phyloP scores from a whole-genome alignment of 2,888 invertebrate genomes.

The Eucera pruinosa region DNA sequence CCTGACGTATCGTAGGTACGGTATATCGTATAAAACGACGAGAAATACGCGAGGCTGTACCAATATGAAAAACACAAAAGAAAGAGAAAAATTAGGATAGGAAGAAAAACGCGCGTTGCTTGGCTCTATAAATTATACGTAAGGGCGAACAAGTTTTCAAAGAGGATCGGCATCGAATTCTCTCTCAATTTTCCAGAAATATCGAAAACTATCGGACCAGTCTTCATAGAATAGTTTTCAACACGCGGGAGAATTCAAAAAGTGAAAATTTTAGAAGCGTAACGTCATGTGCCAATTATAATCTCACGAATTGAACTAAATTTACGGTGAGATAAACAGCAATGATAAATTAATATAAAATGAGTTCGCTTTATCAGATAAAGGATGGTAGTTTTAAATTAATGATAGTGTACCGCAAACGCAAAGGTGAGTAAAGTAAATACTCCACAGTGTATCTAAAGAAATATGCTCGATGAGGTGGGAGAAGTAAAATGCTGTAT shows the following conservation, averaged over 20 bases:
- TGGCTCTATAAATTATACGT: conserved; percentile 29
- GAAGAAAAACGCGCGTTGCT: neutral
- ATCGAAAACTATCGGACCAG: neutral
- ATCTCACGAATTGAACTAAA: too few relatives aligned
- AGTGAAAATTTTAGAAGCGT: too few relatives aligned
- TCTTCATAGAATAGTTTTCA: neutral
- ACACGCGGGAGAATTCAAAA: neutral
- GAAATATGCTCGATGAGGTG: conserved; percentile 30
- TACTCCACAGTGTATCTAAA: conserved; percentile 1
- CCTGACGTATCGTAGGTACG: conserved; percentile 5
- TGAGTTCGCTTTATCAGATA: neutral
- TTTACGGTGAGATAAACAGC: neutral
- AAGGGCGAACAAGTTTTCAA: conserved; percentile 23
- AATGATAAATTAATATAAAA: neutral
- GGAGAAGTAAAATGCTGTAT: conserved; percentile 12
- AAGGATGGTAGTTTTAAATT: neutral
- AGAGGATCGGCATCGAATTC: conserved; percentile 21
- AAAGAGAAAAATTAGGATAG: neutral
- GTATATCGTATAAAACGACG: conserved; percentile 1
- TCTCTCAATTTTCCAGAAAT: conserved; percentile 3
- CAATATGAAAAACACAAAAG: conserved; percentile 12
- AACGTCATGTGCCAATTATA: too few relatives aligned
- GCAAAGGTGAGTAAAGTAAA: conserved; percentile 23
- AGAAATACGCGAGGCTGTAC: too few relatives aligned
- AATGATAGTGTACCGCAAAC: conserved; percentile 13